Evolutionary conservation across 2,888 invertebrate species (phyloP), one percentile per base, ranked within the genome.

Genomic region (Troides aeacus): DNA sequence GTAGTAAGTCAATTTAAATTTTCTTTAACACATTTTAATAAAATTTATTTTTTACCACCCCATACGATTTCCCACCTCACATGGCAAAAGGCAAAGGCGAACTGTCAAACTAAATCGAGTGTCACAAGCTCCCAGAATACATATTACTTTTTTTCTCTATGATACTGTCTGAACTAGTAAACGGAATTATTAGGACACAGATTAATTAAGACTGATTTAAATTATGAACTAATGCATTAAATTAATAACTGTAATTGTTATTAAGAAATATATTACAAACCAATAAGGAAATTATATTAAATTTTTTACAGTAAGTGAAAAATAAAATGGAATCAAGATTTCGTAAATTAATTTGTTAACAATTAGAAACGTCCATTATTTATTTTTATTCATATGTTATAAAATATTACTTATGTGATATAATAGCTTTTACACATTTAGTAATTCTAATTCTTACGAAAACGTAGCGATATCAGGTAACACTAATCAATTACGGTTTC

Each of bases 1-100:
- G 78, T 88, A 82, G 66, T 84, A 84, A 81, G 82, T 83, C 73
- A 85, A 85, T 84, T 87, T 87, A 83, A 83, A 85, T 87, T 84
- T 86, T 83, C 78, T 75, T 76, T 74, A 81, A 69, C 56, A 74
- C 68, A 70, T 74, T 74, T 71, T 73, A 72, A 62, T 68, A 64
- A 68, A 72, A 56, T 36, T 70, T 72, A 69, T 72, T 66, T 72
- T 68, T 42, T 68, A 66, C 71, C 71, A 72, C 70, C 71, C 72
- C 68, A 57, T 70, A 73, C 65, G 71, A 71, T 75, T 81, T 75
- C 78, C 79, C 83, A 80, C 78, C 80, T 71, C 77, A 76, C 72
- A 81, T 71, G 57, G 70, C 73, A 70, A 70, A 68, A 39, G 50
- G 57, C 69, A 21, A 46, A 62, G 58, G 59, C 64, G 68, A 66